These are phyloP conservation scores for Actinostola sp. DNA, from an alignment of 92 coral and sea anemone genomes.

Conservation along the genomic window DNA sequence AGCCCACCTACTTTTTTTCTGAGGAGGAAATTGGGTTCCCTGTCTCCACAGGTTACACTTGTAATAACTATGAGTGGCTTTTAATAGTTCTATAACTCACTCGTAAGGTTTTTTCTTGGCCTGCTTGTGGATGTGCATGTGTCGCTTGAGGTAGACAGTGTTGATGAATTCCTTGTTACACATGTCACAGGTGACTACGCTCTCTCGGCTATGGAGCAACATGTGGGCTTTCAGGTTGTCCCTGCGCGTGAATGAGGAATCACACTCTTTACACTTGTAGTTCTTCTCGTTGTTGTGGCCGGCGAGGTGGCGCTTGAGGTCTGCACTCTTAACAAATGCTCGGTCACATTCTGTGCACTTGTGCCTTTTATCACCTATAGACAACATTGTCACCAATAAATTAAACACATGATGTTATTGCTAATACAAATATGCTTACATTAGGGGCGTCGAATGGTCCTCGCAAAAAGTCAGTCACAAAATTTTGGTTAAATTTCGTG, in stretches of 20 bases:
- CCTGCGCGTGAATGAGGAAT: slow-evolving; percentile 75
- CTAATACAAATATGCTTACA: no score
- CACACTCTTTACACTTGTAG: slow-evolving; percentile 77
- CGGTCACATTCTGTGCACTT: slow-evolving; percentile 76
- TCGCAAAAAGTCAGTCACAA: no score
- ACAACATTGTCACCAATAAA: not conserved
- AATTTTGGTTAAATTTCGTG: no score
- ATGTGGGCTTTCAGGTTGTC: slow-evolving; percentile 89
- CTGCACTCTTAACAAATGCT: slow-evolving; percentile 92
- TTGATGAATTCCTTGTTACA: slow-evolving; percentile 87
- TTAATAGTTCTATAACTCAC: slow-evolving; percentile 51
- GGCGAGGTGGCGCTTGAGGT: slow-evolving; percentile 88
- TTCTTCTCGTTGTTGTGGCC: slow-evolving; percentile 87
- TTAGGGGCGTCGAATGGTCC: no score
- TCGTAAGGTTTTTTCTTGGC: slow-evolving; percentile 93
- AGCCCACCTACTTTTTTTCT: no score
- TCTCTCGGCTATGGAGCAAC: slow-evolving; percentile 75
- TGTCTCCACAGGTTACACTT: no score
- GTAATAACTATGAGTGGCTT: no score
- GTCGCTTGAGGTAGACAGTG: slow-evolving; percentile 76
- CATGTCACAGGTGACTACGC: slow-evolving; percentile 79
- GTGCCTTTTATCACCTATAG: slow-evolving; percentile 85
- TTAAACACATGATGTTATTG: no score
- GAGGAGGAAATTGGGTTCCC: no score
- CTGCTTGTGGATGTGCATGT: slow-evolving; percentile 88